Evolutionary conservation across 2,888 invertebrate genomes (phyloP).

Genomic region (Ennomos quercinarius): DNA sequence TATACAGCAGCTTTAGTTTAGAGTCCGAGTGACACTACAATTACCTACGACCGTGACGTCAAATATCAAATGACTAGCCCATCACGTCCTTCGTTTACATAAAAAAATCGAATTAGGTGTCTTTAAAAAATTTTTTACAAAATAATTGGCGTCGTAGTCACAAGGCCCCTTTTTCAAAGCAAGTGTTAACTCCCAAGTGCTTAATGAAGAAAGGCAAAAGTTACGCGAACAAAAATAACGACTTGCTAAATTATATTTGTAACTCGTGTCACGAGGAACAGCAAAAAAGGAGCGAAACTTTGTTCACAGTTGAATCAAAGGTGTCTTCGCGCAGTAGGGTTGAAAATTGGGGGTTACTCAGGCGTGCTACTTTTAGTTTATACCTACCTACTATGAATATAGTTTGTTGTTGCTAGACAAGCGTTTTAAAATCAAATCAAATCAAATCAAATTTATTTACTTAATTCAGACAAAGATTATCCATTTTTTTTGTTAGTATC

Average conservation of each 20-base stretch:
- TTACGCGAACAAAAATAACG: constrained; percentile 29
- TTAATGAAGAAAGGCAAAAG: constrained; percentile 29
- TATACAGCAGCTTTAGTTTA: too few species aligned
- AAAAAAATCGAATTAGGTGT: too few species aligned
- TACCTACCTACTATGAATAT: not conserved
- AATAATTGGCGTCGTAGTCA: constrained; percentile 1
- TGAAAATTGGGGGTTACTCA: not conserved
- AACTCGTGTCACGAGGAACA: constrained; percentile 31
- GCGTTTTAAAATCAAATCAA: too few species aligned
- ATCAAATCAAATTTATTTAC: too few species aligned
- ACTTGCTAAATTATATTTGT: constrained; percentile 37
- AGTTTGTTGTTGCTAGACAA: not conserved
- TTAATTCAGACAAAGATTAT: too few species aligned
- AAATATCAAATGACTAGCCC: too few species aligned
- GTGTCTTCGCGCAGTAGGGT: constrained; percentile 13
- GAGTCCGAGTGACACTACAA: too few species aligned
- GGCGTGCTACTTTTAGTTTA: constrained; percentile 5
- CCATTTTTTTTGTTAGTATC: too few species aligned
- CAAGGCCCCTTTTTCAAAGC: constrained; percentile 12
- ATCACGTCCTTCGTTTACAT: too few species aligned
- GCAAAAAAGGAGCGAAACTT: constrained; percentile 21
- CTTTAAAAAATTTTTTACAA: constrained; percentile 14
- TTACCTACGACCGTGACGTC: too few species aligned
- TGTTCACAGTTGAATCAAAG: constrained; percentile 21
- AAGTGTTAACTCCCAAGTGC: constrained; percentile 17